These are phyloP conservation scores for Nymphicus hollandicus DNA, from an alignment of 2,113 vertebrate genomes.

Conservation along the genomic window DNA sequence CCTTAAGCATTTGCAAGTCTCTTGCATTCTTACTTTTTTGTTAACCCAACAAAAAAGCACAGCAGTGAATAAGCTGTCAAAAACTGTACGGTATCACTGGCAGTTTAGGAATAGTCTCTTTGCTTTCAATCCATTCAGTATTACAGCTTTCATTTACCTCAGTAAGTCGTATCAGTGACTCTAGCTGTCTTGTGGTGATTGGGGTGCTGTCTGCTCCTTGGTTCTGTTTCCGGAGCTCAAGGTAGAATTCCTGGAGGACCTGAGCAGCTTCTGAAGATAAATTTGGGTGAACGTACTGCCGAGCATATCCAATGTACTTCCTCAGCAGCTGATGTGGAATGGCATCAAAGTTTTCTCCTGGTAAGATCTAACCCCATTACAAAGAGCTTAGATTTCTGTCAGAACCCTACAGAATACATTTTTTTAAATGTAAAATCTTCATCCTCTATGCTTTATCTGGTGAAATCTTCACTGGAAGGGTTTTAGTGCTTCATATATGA, in stretches of 20 bases:
- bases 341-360: constrained; percentile 84
- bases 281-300: constrained; percentile 88
- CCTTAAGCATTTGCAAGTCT: not conserved
- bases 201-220: constrained; percentile 85
- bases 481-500: not conserved
- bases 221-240: constrained; percentile 89
- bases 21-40: not conserved
- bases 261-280: constrained; percentile 87
- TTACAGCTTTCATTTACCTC: constrained; percentile 75
- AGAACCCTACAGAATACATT: not conserved
- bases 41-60: not conserved
- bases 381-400: not conserved
- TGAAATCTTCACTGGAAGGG: not conserved
- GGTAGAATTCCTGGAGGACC: constrained; percentile 91
- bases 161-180: constrained; percentile 92
- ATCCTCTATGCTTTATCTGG: not conserved
- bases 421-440: not conserved
- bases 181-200: constrained; percentile 95
- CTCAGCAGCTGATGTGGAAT: constrained; percentile 89
- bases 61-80: not conserved
- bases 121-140: not conserved
- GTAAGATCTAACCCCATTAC: constrained; percentile 71
- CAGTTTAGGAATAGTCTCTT: not conserved
- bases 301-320: constrained; percentile 93
- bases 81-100: not conserved